Percentiles rank a stretch among this genome's conserved stretches.
Evolutionary conservation across 2,797 vertebrate genomes (phyloP).

Genomic region (Mallotus villosus): DNA sequence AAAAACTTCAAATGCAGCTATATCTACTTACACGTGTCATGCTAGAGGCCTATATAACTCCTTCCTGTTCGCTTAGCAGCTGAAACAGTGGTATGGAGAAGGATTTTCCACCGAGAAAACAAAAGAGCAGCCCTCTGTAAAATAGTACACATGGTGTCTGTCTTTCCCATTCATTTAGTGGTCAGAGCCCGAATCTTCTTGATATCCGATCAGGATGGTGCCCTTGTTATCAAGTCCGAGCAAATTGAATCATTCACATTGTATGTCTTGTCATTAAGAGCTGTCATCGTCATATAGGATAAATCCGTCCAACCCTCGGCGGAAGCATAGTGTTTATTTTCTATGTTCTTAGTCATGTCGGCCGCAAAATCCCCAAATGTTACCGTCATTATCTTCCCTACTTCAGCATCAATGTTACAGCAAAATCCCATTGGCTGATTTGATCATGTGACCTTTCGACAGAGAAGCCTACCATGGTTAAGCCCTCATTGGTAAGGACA

Average conservation of each 20-base stretch:
- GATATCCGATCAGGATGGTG: neutral
- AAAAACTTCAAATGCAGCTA: constrained; percentile 81
- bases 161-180: constrained; percentile 67
- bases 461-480: too few species aligned
- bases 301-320: too few species aligned
- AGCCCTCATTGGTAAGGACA: too few species aligned
- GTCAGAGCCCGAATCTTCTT: constrained; percentile 17
- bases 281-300: too few species aligned
- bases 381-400: too few species aligned
- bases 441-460: too few species aligned
- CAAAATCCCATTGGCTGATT: too few species aligned
- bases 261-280: too few species aligned
- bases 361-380: too few species aligned
- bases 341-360: too few species aligned
- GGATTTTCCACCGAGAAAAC: constrained; percentile 60
- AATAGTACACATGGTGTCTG: constrained; percentile 66
- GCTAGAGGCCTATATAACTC: constrained; percentile 65
- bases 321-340: too few species aligned
- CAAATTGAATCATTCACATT: neutral
- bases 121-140: constrained; percentile 63
- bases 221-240: neutral
- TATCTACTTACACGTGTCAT: constrained; percentile 79
- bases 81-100: constrained; percentile 60
- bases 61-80: constrained; percentile 59
- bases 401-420: too few species aligned